phyloP scores from a whole-genome alignment of 37 sponge, comb jelly and placozoan species.

The Dysidea cf. avara region DNA sequence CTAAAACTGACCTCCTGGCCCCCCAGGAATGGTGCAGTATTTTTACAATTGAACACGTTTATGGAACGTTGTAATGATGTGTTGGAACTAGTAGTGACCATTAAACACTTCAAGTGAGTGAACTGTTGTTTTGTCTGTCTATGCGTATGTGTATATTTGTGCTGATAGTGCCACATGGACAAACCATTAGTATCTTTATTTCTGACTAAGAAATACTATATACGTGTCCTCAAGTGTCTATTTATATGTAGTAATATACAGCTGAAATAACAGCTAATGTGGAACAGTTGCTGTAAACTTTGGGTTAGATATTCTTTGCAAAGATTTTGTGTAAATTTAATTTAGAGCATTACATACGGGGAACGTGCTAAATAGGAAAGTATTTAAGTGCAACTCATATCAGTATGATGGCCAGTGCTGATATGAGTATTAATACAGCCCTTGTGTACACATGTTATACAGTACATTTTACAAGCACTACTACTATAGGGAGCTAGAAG shows the following conservation, averaged over 20 bases:
- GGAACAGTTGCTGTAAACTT: no score
- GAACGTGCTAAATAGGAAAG: no score
- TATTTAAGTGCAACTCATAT: no score
- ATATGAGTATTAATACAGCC: no score
- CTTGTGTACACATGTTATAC: no score
- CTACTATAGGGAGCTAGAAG: no score
- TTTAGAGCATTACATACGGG: no score
- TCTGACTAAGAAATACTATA: neutral
- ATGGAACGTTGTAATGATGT: constrained; percentile 94
- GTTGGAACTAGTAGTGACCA: constrained; percentile 82
- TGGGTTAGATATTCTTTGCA: no score
- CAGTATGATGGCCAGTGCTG: no score
- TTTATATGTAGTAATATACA: constrained; percentile 2
- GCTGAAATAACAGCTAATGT: neutral
- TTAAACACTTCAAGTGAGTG: constrained; percentile 75
- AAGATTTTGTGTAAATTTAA: no score
- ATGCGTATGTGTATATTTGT: constrained; percentile 1
- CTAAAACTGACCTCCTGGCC: constrained; percentile 83
- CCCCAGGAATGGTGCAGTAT: constrained; percentile 67
- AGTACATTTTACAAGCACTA: no score
- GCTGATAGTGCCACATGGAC: neutral
- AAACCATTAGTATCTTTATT: neutral
- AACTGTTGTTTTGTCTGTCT: neutral
- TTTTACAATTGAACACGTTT: constrained; percentile 64
- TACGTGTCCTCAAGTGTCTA: neutral